Evolutionary conservation across 2,113 vertebrate genomes (phyloP).

Genomic region (Cyprinodon tularosa): DNA sequence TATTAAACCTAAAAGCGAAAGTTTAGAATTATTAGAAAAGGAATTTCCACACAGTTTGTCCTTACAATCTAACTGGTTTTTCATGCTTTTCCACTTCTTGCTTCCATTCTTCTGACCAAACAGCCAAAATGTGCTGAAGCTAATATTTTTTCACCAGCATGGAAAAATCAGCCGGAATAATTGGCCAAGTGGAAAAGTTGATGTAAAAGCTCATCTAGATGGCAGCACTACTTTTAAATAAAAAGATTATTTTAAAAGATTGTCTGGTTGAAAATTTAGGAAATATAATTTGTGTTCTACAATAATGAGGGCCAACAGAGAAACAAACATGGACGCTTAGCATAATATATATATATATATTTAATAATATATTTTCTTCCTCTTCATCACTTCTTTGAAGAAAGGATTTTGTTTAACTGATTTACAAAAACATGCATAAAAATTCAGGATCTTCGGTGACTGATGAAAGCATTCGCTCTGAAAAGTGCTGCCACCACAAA

Average conservation of each 20-base stretch:
- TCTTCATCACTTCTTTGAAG: conserved; percentile 44
- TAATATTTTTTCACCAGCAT: conserved; percentile 19
- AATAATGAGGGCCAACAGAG: conserved; percentile 62
- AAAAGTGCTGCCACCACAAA: conserved; percentile 40
- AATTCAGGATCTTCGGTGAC: conserved; percentile 47
- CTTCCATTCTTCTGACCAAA: conserved; percentile 30
- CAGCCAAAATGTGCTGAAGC: conserved; percentile 30
- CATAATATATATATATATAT: no score
- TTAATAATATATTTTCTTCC: conserved; percentile 48
- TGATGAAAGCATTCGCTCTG: conserved; percentile 60
- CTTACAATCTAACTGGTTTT: conserved; percentile 11
- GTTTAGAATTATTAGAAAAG: not conserved
- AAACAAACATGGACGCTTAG: conserved; percentile 53
- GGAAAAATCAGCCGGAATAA: conserved; percentile 51
- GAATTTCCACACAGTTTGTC: not conserved
- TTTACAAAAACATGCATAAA: conserved; percentile 34
- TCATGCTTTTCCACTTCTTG: conserved; percentile 41
- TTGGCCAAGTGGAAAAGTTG: conserved; percentile 52
- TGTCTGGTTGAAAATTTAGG: conserved; percentile 56
- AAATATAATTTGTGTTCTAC: conserved; percentile 62
- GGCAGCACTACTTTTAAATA: no score
- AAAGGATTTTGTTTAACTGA: conserved; percentile 59
- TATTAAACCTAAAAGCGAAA: conserved; percentile 8
- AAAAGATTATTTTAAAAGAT: conserved; percentile 14
- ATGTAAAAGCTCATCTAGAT: conserved; percentile 28